A percentile compares a stretch with the other conserved stretches of the same genome.
phyloP scores from a whole-genome alignment of 92 coral and sea anemone genomes.

The Siderastrea siderea region DNA sequence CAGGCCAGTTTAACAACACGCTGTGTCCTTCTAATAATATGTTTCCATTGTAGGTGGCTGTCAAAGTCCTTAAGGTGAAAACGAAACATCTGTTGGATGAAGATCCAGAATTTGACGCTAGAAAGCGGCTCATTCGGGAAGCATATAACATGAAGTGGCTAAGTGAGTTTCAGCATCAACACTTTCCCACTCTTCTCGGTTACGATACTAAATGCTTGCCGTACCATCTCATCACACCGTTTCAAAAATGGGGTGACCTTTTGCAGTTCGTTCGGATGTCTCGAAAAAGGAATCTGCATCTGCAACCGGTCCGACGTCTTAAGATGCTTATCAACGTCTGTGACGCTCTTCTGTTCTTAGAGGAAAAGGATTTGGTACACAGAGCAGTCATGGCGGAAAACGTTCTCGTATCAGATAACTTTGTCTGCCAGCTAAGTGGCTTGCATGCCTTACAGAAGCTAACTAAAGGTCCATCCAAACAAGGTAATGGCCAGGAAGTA shows the following conservation, averaged over 20 bases:
- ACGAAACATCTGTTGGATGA: conserved; percentile 15
- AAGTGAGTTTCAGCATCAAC: conserved; percentile 6
- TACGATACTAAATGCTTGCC: conserved; percentile 37
- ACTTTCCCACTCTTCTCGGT: conserved; percentile 32
- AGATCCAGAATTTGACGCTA: conserved; percentile 8
- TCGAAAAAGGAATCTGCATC: not conserved
- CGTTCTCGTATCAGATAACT: conserved; percentile 36
- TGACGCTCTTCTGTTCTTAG: conserved; percentile 16
- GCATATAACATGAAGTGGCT: conserved; percentile 8
- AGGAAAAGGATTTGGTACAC: conserved; percentile 10
- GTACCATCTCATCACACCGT: conserved; percentile 29
- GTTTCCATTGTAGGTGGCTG: not conserved
- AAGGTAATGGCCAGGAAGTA: not conserved
- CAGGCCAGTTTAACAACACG: not conserved
- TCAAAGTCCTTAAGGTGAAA: conserved; percentile 7
- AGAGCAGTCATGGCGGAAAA: conserved; percentile 47
- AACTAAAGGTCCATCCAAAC: not conserved
- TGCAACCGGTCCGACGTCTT: conserved; percentile 2
- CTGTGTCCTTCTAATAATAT: not conserved
- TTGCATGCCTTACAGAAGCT: conserved; percentile 17
- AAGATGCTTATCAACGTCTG: conserved; percentile 22
- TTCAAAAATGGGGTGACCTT: conserved; percentile 23
- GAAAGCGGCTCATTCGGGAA: conserved; percentile 22
- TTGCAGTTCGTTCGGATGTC: conserved; percentile 10
- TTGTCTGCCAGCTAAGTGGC: conserved; percentile 33